Base-by-base conservation (phyloP, 1,140 invertebrate genomes). In the Myzus persicae region DNA sequence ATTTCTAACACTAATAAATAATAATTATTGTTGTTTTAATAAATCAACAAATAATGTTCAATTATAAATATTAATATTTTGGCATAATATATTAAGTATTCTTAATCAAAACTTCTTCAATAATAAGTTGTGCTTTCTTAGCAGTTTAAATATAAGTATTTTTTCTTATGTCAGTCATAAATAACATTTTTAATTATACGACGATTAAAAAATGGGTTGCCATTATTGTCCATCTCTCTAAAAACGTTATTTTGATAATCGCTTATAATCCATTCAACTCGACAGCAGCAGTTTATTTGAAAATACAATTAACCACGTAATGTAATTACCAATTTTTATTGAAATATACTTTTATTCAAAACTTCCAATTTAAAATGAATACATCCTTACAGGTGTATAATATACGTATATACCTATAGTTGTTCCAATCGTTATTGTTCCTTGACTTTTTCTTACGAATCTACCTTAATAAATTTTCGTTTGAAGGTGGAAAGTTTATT, bases 181-280 rank as follows among this genome's bases (percentile, higher is more conserved):
- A 90, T 59, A 59, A 54, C 4, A 44, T 42, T 59, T 59, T 59
- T 54, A 90, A 59, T 90, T 1, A 90, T n/a, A 38, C 36, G 6
- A 48, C 88, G 1, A 31, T 31, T 51, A 40, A 59, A 88, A 90
- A 90, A 90, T 90, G 51, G 31, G 38, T 59, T 18, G 36, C 1
- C 36, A 90, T 90, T 59, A 59, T 54, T 14, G 38, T 48, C 2
- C 36, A 38, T 51, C 36, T 87, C 18, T 46, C 85, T 20, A 36
- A n/a, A n/a, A 26, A 40, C 51, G 18, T 40, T 59, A 90, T 90
- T 59, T 59, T 90, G 20, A 40, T 90, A 59, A 90, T 90, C 51
- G 11, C 51, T 20, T 90, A 59, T 59, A 90, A 90, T 90, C 38
- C 26, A 90, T 90, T 59, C 9, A 54, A 14, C 44, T 40, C 36